Base-by-base conservation (phyloP, 2,888 invertebrate species). In the Nineta flava region DNA sequence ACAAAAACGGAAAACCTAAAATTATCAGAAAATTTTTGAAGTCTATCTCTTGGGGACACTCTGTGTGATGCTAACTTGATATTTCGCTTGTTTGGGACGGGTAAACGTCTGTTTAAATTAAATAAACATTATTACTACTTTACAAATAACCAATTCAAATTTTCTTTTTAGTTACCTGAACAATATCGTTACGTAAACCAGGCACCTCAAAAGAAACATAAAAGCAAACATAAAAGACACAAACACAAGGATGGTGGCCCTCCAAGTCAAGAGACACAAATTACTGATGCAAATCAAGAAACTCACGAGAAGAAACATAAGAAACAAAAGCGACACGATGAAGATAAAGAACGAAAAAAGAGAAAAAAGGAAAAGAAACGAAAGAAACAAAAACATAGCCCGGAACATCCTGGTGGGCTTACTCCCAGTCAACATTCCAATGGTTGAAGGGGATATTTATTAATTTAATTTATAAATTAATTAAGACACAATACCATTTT, bases 281-380 rank as follows among this genome's bases (percentile, higher is more conserved):
- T 84, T 42, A 78, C 84, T 62, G 68, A 68, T 54, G 59, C 64
- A 19, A 73, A 72, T 26, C 78, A 81, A 51, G 90, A 91, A 63
- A 85, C 87, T 15, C 91, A 91, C 60, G 93, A 93, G 62, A 93
- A 92, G 75, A 93, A 93, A 65, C 92, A 92, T 66, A 93, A 92
- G 74, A 93, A 92, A 65, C 90, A 91, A 61, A 92, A 91, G 64
- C 74, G 91, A 35, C 91, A 92, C 58, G 92, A 93, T 58, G 93
- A 93, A 56, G 92, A 93, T 59, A 92, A 92, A 61, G 92, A 93
- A 61, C 75, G 91, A 34, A 92, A 90, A 69, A 93, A 92, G 65
- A 73, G 92, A 60, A 93, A 92, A 79, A 93, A 93, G 70, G 92
- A 94, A 62, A 93, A 94, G 68, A 93, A 93, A 60, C 76, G 92